These are phyloP conservation scores for Geodia barretti DNA, from an alignment of 37 sponge, comb jelly and placozoan genomes.

Conservation along the genomic window DNA sequence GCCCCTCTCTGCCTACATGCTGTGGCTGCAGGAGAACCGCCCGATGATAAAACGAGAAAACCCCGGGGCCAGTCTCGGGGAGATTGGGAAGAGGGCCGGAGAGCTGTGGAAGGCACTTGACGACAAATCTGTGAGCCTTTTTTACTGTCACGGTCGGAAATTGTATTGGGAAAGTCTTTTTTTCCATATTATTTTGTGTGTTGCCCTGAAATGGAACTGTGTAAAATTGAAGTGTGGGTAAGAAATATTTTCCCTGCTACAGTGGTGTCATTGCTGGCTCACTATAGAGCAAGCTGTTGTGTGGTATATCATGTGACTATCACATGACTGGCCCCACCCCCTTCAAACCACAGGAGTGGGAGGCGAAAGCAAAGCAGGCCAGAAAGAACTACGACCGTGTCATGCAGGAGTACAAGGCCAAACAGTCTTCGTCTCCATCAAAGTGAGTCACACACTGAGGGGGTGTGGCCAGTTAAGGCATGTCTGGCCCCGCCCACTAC, in stretches of 20 bases:
- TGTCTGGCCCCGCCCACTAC: too few relatives aligned
- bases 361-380: constrained; percentile 46
- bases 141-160: too few relatives aligned
- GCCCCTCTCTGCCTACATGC: constrained; percentile 87
- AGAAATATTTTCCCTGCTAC: neutral
- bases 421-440: neutral
- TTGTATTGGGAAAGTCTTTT: neutral
- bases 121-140: constrained; percentile 65
- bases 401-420: constrained; percentile 69
- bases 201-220: neutral
- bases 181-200: neutral
- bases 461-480: too few relatives aligned
- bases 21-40: constrained; percentile 88
- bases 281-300: neutral
- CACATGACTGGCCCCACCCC: too few relatives aligned
- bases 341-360: constrained; percentile 75
- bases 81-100: constrained; percentile 88
- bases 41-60: constrained; percentile 65
- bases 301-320: neutral
- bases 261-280: neutral
- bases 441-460: too few relatives aligned
- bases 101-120: constrained; percentile 80
- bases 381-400: constrained; percentile 61
- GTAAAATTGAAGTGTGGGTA: neutral
- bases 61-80: constrained; percentile 65